Evolutionary conservation across 2,797 vertebrate genomes (phyloP).

Genomic region (Erpetoichthys calabaricus): DNA sequence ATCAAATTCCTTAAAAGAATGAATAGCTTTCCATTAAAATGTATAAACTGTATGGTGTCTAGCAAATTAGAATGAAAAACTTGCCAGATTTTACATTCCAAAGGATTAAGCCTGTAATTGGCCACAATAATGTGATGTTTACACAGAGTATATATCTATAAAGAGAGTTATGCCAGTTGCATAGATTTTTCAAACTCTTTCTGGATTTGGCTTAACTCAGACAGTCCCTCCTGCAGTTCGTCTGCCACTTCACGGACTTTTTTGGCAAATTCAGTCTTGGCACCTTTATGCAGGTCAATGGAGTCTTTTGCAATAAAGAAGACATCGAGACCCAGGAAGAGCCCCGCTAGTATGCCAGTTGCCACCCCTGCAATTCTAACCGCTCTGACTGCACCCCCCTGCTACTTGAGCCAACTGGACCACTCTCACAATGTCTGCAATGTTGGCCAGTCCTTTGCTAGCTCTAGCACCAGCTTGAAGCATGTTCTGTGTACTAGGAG

Average conservation of each 20-base stretch:
- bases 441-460: constrained; percentile 46
- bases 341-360: constrained; percentile 47
- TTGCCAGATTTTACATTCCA: too few species aligned
- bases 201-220: not conserved
- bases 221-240: not conserved
- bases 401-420: constrained; percentile 49
- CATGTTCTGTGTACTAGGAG: constrained; percentile 47
- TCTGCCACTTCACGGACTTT: not conserved
- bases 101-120: too few species aligned
- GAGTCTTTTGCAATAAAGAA: constrained; percentile 60
- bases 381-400: constrained; percentile 42
- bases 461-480: constrained; percentile 52
- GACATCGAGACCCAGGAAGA: constrained; percentile 55
- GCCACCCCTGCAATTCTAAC: constrained; percentile 48
- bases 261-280: not conserved
- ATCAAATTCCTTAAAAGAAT: too few species aligned
- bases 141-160: too few species aligned
- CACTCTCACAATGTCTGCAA: constrained; percentile 48
- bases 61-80: too few species aligned
- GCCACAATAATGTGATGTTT: too few species aligned
- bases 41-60: too few species aligned
- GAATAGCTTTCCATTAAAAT: too few species aligned
- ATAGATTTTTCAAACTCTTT: not conserved
- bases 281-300: constrained; percentile 40
- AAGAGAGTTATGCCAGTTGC: too few species aligned